Conservation (phyloP, 30 jellyfish, hydroid and myxozoan species). For the Clytia hemisphaerica region DNA sequence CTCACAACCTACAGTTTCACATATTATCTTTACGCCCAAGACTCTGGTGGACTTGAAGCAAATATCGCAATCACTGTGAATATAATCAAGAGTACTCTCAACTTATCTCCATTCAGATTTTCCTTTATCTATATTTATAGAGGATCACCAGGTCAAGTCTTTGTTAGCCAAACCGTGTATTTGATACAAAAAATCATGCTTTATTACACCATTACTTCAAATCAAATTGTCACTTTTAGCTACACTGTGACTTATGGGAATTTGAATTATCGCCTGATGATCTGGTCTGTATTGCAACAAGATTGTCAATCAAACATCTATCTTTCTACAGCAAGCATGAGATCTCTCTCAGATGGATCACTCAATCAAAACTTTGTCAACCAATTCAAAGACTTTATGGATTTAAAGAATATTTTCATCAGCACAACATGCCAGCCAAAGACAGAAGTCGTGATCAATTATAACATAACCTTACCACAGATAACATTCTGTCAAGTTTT, state of each 20-base stretch:
- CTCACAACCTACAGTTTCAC: background rate
- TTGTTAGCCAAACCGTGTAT: constrained; percentile 31
- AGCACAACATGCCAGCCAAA: constrained; percentile 39
- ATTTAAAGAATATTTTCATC: too few species aligned
- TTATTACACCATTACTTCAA: constrained; percentile 23
- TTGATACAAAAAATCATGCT: constrained; percentile 13
- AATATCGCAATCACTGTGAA: constrained; percentile 30
- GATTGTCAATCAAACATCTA: too few species aligned
- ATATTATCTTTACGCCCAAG: constrained; percentile 49
- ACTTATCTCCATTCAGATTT: constrained; percentile 38
- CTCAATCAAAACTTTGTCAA: too few species aligned
- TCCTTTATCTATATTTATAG: constrained; percentile 14
- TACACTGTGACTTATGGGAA: too few species aligned
- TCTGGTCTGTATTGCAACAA: too few species aligned
- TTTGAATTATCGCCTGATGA: too few species aligned
- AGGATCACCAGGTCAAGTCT: background rate
- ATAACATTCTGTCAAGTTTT: constrained; percentile 44
- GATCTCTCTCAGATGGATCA: too few species aligned
- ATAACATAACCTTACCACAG: background rate
- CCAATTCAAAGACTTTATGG: too few species aligned
- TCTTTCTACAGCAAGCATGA: too few species aligned
- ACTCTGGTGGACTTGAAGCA: constrained; percentile 54
- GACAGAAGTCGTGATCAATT: too few species aligned
- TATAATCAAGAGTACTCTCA: background rate
- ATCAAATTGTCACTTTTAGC: too few species aligned